Percentiles rank a stretch among this genome's conserved stretches.
phyloP scores from a whole-genome alignment of 2,888 invertebrate genomes.

The Lithophane ornitopus region DNA sequence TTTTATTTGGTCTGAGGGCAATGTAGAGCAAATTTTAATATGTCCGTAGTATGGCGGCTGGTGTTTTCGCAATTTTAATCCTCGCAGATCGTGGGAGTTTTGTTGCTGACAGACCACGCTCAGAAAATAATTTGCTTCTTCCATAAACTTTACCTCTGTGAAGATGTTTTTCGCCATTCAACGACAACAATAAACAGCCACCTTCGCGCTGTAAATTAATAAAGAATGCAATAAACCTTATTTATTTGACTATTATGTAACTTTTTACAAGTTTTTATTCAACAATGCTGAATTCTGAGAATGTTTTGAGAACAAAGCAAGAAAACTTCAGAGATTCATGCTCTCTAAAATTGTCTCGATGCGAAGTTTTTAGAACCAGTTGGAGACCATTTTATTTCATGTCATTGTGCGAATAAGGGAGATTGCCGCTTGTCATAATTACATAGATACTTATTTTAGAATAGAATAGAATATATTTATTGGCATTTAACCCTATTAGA shows the following conservation, averaged over 20 bases:
- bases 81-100: too few species aligned
- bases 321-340: constrained; percentile 2
- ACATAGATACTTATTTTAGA: too few species aligned
- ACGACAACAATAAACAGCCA: constrained; percentile 30
- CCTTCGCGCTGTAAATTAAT: constrained; percentile 39
- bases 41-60: too few species aligned
- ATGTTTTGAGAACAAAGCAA: constrained; percentile 25
- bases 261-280: constrained; percentile 30
- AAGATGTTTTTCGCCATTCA: constrained; percentile 19
- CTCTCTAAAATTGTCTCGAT: neutral
- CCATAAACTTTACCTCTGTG: constrained; percentile 5
- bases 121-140: neutral
- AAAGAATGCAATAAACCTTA: constrained; percentile 54
- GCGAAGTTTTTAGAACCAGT: neutral
- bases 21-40: too few species aligned
- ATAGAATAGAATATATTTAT: too few species aligned
- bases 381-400: neutral
- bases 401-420: neutral
- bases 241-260: constrained; percentile 36
- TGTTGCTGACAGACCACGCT: neutral
- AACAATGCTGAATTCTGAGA: constrained; percentile 10
- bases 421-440: neutral
- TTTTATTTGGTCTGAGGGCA: too few species aligned
- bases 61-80: too few species aligned
- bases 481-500: constrained; percentile 47